Base-by-base conservation (phyloP, 2,888 invertebrate species). In the Selenia dentaria region DNA sequence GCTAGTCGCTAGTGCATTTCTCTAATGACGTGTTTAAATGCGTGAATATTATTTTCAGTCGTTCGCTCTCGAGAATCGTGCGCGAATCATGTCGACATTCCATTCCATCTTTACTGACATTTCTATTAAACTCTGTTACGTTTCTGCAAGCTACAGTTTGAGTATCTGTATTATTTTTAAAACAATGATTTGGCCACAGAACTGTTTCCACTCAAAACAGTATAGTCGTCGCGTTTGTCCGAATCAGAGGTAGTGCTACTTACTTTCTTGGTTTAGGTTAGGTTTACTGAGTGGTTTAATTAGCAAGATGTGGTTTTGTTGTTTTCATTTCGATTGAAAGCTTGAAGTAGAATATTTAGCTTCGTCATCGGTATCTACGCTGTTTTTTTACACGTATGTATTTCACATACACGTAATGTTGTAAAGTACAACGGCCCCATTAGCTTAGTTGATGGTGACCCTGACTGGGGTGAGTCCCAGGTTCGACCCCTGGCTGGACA, bases 41-140 rank as follows among this genome's bases (percentile, higher is more conserved):
- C 46, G 36, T 44, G 34, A 42, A 47, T 39, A 48, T 51, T 54
- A 54, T 51, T 57, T 54, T 54, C 51, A 54, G 56, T 43, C 3
- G 12, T 20, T 44, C 27, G 40, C 46, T 45, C 43, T 45, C 48
- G 35, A 33, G 53, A 49, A 51, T 8, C 16, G 44, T 45, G 40
- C 44, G 34, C 24, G 33, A 11, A 28, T 38, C 32, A 41, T 34
- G 33, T 25, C 46, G 29, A 22, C 51, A 57, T 51, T 57, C 54
- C 49, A 49, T 49, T 54, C 38, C 49, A 42, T 49, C 51, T 45
- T 45, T 13, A 35, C 10, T 46, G 46, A 40, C 46, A 46, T 29
- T 34, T 45, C 46, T 38, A 18, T 40, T 42, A 22, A 36, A 28
- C 37, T 26, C 28, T 6, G 16, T 14, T 36, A 6, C 31, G 16